These are phyloP conservation scores for Myopa tessellatipennis DNA, from an alignment of 2,888 invertebrate genomes.

Conservation along the genomic window DNA sequence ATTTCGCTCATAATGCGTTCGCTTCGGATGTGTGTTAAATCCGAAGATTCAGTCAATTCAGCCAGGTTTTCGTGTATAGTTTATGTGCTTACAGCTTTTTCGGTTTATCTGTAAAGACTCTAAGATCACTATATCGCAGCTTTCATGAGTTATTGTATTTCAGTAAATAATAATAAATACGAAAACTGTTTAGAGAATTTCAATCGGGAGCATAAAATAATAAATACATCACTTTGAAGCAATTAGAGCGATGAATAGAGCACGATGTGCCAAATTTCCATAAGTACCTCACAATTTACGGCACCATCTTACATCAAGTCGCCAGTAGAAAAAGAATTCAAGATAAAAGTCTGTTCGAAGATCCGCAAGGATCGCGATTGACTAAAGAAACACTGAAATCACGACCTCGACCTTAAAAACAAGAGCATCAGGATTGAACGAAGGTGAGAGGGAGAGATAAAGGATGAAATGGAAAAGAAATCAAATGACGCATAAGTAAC, in stretches of 20 bases:
- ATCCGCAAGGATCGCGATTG: background rate
- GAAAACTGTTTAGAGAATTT: background rate
- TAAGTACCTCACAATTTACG: constrained; percentile 16
- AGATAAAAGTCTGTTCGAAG: background rate
- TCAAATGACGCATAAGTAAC: background rate
- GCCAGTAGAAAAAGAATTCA: background rate
- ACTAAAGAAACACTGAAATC: constrained; percentile 24
- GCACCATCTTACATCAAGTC: background rate
- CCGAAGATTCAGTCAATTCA: too few species aligned
- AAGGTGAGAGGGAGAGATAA: constrained; percentile 6
- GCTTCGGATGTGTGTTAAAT: too few species aligned
- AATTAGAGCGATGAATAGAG: constrained; percentile 13
- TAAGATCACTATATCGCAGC: too few species aligned
- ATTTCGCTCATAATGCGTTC: too few species aligned
- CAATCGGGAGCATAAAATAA: background rate
- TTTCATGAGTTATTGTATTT: too few species aligned
- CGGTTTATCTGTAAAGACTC: too few species aligned
- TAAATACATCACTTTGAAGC: constrained; percentile 5
- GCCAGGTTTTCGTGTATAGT: too few species aligned
- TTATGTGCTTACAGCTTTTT: too few species aligned
- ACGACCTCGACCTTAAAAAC: constrained; percentile 34
- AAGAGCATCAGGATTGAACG: background rate
- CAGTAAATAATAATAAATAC: too few species aligned
- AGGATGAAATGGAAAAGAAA: background rate
- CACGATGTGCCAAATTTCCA: constrained; percentile 13